These are phyloP conservation scores for Gymnosoma rotundatum DNA, from an alignment of 2,888 invertebrate species.

Conservation along the genomic window DNA sequence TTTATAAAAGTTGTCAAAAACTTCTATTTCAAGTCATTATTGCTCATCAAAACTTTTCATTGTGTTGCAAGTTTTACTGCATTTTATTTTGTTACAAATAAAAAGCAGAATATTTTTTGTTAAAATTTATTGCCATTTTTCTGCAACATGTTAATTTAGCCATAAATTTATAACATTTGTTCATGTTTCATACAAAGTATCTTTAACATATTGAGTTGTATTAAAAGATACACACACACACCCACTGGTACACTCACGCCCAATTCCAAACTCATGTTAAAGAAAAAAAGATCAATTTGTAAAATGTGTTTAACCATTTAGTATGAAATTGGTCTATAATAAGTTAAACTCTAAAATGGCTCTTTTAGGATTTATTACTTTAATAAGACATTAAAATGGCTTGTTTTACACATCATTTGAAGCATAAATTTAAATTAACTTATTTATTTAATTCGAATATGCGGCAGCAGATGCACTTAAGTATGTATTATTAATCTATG, in stretches of 20 bases:
- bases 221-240: conserved; percentile 42
- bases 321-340: conserved; percentile 45
- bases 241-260: neutral
- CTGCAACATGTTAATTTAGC: conserved; percentile 64
- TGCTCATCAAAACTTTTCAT: conserved; percentile 24
- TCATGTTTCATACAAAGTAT: conserved; percentile 53
- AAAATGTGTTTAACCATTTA: conserved; percentile 53
- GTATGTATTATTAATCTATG: neutral
- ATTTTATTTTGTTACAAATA: conserved; percentile 20
- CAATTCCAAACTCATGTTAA: neutral
- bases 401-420: conserved; percentile 11
- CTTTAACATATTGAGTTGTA: conserved; percentile 51
- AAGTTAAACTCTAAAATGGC: conserved; percentile 48
- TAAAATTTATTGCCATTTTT: conserved; percentile 63
- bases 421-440: neutral
- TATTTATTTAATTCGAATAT: neutral
- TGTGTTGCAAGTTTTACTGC: neutral
- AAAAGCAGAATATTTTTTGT: conserved; percentile 32
- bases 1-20: neutral
- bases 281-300: conserved; percentile 19
- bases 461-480: neutral
- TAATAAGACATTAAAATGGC: conserved; percentile 30
- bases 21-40: conserved; percentile 12
- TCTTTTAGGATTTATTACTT: conserved; percentile 51
- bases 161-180: conserved; percentile 64